Conservation (phyloP, 2,113 vertebrate species). For the Balaenoptera acutorostrata region DNA sequence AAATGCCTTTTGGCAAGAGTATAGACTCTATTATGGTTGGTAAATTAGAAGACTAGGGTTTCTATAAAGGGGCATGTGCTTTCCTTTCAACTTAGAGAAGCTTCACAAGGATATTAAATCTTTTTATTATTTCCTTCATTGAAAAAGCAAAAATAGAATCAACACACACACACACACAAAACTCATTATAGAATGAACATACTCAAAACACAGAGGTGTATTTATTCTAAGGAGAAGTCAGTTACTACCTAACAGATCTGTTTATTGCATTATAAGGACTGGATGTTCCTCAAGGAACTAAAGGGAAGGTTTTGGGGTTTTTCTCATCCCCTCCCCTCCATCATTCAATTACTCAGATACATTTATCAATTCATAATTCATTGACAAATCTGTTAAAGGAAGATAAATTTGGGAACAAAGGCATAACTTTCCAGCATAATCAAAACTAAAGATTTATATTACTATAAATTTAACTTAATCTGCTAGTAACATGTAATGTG, state of each 20-base stretch:
- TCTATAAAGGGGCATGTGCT: not conserved
- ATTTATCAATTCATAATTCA: slow-evolving; percentile 20
- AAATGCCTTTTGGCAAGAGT: slow-evolving; percentile 32
- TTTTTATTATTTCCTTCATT: slow-evolving; percentile 36
- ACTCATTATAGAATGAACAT: not conserved
- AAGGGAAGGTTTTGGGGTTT: not conserved
- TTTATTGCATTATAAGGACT: not conserved
- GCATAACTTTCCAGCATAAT: not conserved
- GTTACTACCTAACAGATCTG: not conserved
- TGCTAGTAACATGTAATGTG: slow-evolving; percentile 48
- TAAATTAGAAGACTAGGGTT: slow-evolving; percentile 43
- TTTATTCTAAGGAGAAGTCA: slow-evolving; percentile 35
- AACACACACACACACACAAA: not conserved
- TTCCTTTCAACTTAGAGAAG: slow-evolving; percentile 28
- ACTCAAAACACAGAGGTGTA: not conserved
- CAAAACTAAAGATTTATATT: slow-evolving; percentile 42
- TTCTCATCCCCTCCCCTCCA: not conserved
- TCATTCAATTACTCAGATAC: not conserved
- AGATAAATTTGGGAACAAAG: not conserved
- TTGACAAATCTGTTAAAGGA: not conserved
- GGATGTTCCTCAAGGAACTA: not conserved
- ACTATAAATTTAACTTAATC: not conserved
- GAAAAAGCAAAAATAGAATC: slow-evolving; percentile 15
- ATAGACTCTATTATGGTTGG: slow-evolving; percentile 30
- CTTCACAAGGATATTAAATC: slow-evolving; percentile 31